These are phyloP conservation scores for Muscidifurax raptorellus DNA, from an alignment of 1,140 invertebrate species.

Conservation along the genomic window DNA sequence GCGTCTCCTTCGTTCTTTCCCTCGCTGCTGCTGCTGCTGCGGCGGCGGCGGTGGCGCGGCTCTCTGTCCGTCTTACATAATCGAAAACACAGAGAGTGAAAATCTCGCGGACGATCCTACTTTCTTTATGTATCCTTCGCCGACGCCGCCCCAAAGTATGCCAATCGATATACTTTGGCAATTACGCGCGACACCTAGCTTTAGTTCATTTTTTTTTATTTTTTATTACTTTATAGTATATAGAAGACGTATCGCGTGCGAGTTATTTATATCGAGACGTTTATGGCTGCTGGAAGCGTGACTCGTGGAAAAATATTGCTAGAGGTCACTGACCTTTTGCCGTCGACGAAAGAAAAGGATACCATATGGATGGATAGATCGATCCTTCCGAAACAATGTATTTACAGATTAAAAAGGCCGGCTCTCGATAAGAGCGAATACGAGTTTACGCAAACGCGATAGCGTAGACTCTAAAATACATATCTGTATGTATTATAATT, in stretches of 20 bases:
- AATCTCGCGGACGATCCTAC: constrained; percentile 68
- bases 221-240: not conserved
- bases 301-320: not conserved
- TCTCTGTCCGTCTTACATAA: constrained; percentile 66
- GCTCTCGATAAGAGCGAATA: not conserved
- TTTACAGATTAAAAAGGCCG: too few relatives aligned
- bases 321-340: not conserved
- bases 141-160: not conserved
- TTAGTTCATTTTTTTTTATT: not conserved
- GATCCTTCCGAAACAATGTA: not conserved
- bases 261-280: not conserved
- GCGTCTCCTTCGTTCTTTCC: constrained; percentile 20
- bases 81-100: constrained; percentile 73
- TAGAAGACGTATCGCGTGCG: not conserved
- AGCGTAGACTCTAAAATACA: not conserved
- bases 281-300: not conserved
- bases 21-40: not conserved
- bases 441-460: not conserved
- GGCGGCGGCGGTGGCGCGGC: too few relatives aligned
- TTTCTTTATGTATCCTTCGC: constrained; percentile 53
- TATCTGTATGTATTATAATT: not conserved
- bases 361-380: not conserved
- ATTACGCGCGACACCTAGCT: too few relatives aligned
- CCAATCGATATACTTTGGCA: not conserved
- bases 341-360: not conserved